phyloP scores from a whole-genome alignment of 1,140 invertebrate species.

The Rhyacophila brunnea region DNA sequence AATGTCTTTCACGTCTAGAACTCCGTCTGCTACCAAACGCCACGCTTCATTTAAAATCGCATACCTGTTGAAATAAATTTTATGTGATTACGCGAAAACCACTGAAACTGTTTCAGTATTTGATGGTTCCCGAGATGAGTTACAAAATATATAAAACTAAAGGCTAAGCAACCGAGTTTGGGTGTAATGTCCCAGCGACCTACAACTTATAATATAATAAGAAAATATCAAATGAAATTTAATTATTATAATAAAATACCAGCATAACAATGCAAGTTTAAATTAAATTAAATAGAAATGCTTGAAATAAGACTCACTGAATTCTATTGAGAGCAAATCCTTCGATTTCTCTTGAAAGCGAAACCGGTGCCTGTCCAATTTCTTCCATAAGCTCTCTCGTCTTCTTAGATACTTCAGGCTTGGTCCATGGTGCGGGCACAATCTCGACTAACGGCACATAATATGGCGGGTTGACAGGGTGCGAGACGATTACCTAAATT shows the following conservation, averaged over 20 bases:
- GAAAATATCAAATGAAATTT: neutral
- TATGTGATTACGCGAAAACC: too few relatives aligned
- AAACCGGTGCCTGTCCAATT: conserved; percentile 88
- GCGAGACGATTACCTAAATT: conserved; percentile 59
- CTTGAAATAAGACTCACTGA: conserved; percentile 63
- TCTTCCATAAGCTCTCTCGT: conserved; percentile 78
- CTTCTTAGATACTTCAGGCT: conserved; percentile 64
- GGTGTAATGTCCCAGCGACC: too few relatives aligned
- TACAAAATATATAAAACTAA: too few relatives aligned
- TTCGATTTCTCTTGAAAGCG: conserved; percentile 79
- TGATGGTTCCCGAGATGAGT: too few relatives aligned
- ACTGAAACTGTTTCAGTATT: too few relatives aligned
- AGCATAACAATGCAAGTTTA: neutral
- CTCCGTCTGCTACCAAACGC: conserved; percentile 79
- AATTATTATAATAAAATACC: neutral
- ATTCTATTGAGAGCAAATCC: conserved; percentile 94
- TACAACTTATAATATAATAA: too few relatives aligned
- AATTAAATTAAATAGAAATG: neutral
- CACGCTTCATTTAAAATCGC: conserved; percentile 92
- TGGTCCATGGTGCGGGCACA: conserved; percentile 89
- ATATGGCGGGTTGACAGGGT: conserved; percentile 96
- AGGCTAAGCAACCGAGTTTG: too few relatives aligned
- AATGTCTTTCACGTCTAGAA: conserved; percentile 84
- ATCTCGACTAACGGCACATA: conserved; percentile 93
- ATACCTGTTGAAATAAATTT: conserved; percentile 68